Conservation (phyloP, 2,113 vertebrate species). For the Aix galericulata region DNA sequence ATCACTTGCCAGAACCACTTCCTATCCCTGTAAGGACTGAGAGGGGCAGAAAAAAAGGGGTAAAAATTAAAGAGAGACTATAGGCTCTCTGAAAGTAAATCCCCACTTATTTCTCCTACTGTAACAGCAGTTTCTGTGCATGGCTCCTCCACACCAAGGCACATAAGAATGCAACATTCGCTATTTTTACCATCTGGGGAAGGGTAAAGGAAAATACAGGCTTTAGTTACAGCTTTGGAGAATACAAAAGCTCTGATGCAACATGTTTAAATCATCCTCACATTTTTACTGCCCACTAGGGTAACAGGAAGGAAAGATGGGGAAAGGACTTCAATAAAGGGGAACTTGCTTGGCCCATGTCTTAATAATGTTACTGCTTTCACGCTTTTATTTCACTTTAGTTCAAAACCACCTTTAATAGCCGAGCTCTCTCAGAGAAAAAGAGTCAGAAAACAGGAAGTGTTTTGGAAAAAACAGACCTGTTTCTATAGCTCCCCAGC, state of each 20-base stretch:
- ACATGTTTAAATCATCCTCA: not conserved
- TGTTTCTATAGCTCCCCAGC: not conserved
- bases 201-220: not conserved
- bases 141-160: not conserved
- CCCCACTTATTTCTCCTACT: not conserved
- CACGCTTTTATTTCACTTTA: not conserved
- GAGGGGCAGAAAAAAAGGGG: not conserved
- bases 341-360: not conserved
- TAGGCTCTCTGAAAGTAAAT: not conserved
- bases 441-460: not conserved
- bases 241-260: not conserved
- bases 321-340: not conserved
- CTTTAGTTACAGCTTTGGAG: not conserved
- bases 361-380: not conserved
- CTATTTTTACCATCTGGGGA: not conserved
- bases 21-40: not conserved
- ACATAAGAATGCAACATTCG: not conserved
- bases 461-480: not conserved
- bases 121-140: not conserved
- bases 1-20: not conserved
- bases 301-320: not conserved
- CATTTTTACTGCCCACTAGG: not conserved
- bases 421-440: not conserved
- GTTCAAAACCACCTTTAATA: not conserved
- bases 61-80: not conserved